phyloP scores from a whole-genome alignment of 2,797 vertebrate genomes.

The Chromis chromis region DNA sequence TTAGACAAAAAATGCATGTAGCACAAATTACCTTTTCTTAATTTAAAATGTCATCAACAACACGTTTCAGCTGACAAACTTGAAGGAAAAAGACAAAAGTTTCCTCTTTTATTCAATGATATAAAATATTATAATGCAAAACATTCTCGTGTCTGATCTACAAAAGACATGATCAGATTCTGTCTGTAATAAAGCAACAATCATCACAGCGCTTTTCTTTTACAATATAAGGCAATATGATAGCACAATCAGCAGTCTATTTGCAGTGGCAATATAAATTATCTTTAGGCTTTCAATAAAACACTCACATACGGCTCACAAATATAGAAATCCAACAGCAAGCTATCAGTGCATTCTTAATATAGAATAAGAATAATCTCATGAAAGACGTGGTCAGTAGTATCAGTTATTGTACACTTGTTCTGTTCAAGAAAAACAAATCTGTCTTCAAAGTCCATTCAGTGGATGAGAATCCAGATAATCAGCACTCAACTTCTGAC shows the following conservation, averaged over 20 bases:
- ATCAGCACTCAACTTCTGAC: constrained; percentile 37
- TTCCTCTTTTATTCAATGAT: constrained; percentile 60
- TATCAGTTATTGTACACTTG: constrained; percentile 54
- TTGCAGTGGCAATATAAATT: constrained; percentile 67
- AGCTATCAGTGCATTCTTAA: constrained; percentile 60
- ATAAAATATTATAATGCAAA: constrained; percentile 75
- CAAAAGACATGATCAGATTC: constrained; percentile 57
- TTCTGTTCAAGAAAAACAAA: constrained; percentile 31
- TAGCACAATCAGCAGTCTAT: constrained; percentile 58
- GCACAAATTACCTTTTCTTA: background rate
- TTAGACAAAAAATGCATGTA: background rate
- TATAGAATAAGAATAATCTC: constrained; percentile 58
- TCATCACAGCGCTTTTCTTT: constrained; percentile 51
- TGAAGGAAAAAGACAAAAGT: constrained; percentile 20
- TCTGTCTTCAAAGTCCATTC: constrained; percentile 44
- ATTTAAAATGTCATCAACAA: background rate
- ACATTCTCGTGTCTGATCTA: constrained; percentile 56
- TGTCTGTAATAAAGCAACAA: constrained; percentile 60
- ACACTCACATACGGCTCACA: constrained; percentile 59
- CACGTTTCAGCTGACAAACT: background rate
- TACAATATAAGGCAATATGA: constrained; percentile 66
- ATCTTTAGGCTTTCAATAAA: constrained; percentile 57
- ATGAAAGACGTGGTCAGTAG: constrained; percentile 35
- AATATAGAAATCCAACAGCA: constrained; percentile 61
- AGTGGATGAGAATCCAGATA: constrained; percentile 25